A percentile compares a stretch with the other conserved stretches of the same genome.
These are phyloP conservation scores for Chrysochloris asiatica DNA, from an alignment of 2,113 vertebrate genomes.

Conservation along the genomic window DNA sequence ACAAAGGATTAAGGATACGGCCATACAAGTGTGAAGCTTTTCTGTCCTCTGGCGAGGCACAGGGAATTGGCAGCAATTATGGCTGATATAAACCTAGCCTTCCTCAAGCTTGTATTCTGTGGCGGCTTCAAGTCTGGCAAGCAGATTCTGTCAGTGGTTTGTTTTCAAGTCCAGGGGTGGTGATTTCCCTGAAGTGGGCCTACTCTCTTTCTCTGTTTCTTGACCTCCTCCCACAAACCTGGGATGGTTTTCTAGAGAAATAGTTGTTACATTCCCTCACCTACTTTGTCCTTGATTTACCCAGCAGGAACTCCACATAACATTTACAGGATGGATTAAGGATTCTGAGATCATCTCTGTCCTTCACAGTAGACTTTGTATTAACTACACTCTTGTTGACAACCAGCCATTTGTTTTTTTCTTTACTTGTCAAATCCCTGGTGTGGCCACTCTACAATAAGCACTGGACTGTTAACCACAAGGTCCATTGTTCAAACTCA, in stretches of 20 bases:
- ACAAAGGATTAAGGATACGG: not conserved
- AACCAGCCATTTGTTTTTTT: not conserved
- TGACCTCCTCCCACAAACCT: constrained; percentile 60
- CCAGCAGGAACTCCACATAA: not conserved
- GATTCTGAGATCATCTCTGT: not conserved
- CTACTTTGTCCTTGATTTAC: constrained; percentile 48
- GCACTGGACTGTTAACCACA: too few species aligned
- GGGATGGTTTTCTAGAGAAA: constrained; percentile 61
- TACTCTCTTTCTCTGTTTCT: constrained; percentile 20
- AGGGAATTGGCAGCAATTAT: not conserved
- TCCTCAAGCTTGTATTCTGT: not conserved
- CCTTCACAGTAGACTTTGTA: not conserved
- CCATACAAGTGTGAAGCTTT: not conserved
- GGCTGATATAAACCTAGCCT: not conserved
- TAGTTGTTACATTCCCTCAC: not conserved
- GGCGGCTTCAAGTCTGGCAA: not conserved
- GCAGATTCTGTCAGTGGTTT: not conserved
- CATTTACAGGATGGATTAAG: not conserved
- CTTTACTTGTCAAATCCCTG: not conserved
- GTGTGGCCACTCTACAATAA: too few species aligned
- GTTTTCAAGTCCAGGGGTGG: not conserved
- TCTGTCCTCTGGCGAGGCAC: not conserved
- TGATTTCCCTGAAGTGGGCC: not conserved
- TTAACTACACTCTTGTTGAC: not conserved
- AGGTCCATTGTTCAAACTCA: too few species aligned